A percentile compares a stretch with the other conserved stretches of the same genome.
Evolutionary conservation across 2,113 vertebrate species (phyloP).

Genomic region (Hiodon alosoides): DNA sequence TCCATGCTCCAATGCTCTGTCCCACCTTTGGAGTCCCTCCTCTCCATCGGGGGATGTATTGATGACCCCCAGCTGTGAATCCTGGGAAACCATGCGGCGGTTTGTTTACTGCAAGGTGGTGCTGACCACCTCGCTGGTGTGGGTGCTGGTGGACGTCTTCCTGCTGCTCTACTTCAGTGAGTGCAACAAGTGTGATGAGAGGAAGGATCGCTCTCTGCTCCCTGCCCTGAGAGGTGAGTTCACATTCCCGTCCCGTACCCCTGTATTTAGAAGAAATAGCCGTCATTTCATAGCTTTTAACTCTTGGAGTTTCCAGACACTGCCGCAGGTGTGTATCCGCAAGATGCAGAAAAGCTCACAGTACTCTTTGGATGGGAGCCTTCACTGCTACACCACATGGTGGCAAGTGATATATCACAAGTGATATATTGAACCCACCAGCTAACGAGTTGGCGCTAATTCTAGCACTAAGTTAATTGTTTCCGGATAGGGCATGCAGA

Average conservation of each 20-base stretch:
- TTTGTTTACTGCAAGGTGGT: slow-evolving; percentile 96
- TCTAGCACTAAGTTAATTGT: too few species aligned
- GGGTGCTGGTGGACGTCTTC: slow-evolving; percentile 92
- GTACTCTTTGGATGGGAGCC: too few species aligned
- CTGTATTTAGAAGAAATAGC: neutral
- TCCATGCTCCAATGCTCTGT: slow-evolving; percentile 31
- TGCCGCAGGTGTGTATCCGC: too few species aligned
- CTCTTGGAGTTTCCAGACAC: too few species aligned
- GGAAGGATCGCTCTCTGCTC: slow-evolving; percentile 83
- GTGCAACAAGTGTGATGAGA: slow-evolving; percentile 91
- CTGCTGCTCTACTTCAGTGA: slow-evolving; percentile 95
- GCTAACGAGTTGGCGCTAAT: too few species aligned
- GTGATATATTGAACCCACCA: too few species aligned
- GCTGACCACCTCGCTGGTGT: slow-evolving; percentile 92
- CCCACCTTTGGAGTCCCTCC: slow-evolving; percentile 27
- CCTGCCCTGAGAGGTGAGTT: slow-evolving; percentile 91
- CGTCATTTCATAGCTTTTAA: too few species aligned
- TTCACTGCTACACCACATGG: too few species aligned
- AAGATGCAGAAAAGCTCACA: too few species aligned
- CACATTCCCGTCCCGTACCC: neutral
- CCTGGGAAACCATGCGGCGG: slow-evolving; percentile 77
- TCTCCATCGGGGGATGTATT: slow-evolving; percentile 25
- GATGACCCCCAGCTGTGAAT: slow-evolving; percentile 34
- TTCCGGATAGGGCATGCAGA: too few species aligned
- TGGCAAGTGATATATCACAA: too few species aligned